Evolutionary conservation across 2,113 vertebrate genomes (phyloP).

Genomic region (Antidorcas marsupialis): DNA sequence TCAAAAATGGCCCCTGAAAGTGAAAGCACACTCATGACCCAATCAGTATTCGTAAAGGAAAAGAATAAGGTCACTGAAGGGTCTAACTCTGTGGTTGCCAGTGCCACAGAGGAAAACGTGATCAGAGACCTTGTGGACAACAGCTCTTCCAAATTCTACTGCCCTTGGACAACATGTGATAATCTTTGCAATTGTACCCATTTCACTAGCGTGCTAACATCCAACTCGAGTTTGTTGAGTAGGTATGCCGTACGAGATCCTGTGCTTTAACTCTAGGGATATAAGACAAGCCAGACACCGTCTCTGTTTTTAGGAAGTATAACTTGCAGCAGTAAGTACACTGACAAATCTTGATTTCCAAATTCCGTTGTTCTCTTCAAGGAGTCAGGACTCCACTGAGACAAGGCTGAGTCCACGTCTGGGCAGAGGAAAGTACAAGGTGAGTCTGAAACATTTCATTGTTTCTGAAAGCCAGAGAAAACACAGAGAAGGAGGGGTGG

Average conservation of each 20-base stretch:
- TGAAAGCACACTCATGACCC: background rate
- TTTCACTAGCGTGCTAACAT: background rate
- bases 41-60: background rate
- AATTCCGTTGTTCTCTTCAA: background rate
- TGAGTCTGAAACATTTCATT: background rate
- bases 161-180: background rate
- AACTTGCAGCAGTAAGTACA: background rate
- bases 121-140: background rate
- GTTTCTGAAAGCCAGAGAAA: background rate
- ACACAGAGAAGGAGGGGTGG: too few species aligned
- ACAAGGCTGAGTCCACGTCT: background rate
- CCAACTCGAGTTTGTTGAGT: background rate
- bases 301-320: background rate
- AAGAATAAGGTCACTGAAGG: background rate
- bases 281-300: background rate
- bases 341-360: background rate
- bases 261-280: background rate
- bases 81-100: background rate
- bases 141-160: background rate
- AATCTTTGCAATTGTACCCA: background rate
- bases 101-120: background rate
- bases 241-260: rapidly evolving
- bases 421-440: background rate
- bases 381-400: background rate
- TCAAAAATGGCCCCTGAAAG: background rate